Percentiles rank a stretch among this genome's conserved stretches.
These are phyloP conservation scores for Bradypodion ventrale DNA, from an alignment of 2,797 vertebrate species.

Conservation along the genomic window DNA sequence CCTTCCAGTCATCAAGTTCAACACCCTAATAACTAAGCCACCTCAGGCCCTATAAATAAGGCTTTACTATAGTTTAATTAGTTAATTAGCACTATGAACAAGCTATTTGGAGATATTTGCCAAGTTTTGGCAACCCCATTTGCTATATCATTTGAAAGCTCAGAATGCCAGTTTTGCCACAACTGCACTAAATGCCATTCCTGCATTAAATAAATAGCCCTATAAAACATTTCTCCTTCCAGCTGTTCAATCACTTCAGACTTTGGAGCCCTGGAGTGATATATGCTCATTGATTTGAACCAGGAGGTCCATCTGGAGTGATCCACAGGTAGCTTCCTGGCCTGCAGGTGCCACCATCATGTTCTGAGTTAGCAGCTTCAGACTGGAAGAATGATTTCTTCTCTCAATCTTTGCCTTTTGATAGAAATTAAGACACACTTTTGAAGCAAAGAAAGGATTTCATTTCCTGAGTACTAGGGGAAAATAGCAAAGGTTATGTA, in stretches of 20 bases:
- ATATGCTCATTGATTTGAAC: neutral
- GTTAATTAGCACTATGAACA: neutral
- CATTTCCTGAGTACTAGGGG: neutral
- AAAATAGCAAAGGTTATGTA: neutral
- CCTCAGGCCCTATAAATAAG: no score
- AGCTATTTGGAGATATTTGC: neutral
- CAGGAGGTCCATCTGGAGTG: neutral
- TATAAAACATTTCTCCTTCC: neutral
- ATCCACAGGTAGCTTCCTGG: neutral
- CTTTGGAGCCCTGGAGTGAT: neutral
- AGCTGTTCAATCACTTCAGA: neutral
- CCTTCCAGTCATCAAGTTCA: no score
- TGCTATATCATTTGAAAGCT: neutral
- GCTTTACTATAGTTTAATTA: conserved; percentile 41
- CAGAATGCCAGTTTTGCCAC: neutral
- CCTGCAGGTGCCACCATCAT: neutral
- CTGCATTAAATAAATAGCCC: neutral
- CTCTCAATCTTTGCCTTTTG: neutral
- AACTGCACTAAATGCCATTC: neutral
- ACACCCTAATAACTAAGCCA: no score
- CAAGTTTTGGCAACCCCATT: neutral
- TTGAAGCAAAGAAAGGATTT: conserved; percentile 54
- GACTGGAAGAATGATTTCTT: neutral
- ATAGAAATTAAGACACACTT: conserved; percentile 27
- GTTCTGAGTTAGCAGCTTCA: neutral